Conservation (phyloP, 2,888 invertebrate species). For the Malachius bipustulatus region DNA sequence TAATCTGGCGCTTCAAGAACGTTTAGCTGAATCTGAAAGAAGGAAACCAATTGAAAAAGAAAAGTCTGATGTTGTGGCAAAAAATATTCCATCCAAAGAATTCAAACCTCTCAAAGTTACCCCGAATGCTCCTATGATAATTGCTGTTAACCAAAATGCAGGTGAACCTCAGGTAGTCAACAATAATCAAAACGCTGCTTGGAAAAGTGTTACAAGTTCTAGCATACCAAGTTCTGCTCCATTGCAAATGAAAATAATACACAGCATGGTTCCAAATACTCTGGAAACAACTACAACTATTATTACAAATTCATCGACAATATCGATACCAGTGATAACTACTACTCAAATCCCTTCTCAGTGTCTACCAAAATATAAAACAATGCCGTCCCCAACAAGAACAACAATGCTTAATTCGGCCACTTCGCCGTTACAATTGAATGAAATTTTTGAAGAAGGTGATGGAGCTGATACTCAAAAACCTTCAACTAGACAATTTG, state of each 20-base stretch:
- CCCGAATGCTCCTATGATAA: slow-evolving; percentile 31
- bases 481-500: slow-evolving; percentile 27
- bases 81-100: neutral
- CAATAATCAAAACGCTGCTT: slow-evolving; percentile 26
- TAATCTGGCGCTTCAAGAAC: slow-evolving; percentile 55
- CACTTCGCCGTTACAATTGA: slow-evolving; percentile 40
- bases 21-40: slow-evolving; percentile 43
- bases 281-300: slow-evolving; percentile 35
- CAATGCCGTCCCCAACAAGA: slow-evolving; percentile 45
- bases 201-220: slow-evolving; percentile 32
- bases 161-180: too few relatives aligned
- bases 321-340: slow-evolving; percentile 41
- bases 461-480: slow-evolving; percentile 29
- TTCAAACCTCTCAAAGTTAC: neutral
- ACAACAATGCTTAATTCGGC: slow-evolving; percentile 23
- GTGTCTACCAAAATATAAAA: slow-evolving; percentile 41
- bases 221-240: slow-evolving; percentile 24
- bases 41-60: slow-evolving; percentile 34
- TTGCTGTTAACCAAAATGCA: too few relatives aligned
- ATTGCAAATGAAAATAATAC: slow-evolving; percentile 21
- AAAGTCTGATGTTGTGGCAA: slow-evolving; percentile 27
- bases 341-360: slow-evolving; percentile 28
- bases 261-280: slow-evolving; percentile 20
- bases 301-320: slow-evolving; percentile 43
- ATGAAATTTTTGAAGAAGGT: slow-evolving; percentile 58